Conservation (phyloP, 2,888 invertebrate genomes). For the Plebejus melissa region DNA sequence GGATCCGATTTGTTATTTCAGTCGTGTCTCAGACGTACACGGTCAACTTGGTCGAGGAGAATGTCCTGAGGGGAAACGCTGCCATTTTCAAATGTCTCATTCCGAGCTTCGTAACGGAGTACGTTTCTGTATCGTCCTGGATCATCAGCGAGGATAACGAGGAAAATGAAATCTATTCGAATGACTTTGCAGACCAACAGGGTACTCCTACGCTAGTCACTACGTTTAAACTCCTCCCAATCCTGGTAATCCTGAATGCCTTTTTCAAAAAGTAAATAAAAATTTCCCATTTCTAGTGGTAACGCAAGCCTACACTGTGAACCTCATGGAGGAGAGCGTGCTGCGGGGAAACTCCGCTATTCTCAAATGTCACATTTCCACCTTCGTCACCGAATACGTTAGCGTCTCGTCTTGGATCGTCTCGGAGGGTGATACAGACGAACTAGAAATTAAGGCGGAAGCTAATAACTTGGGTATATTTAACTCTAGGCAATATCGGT, state of each 20-base stretch:
- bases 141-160: conserved; percentile 81
- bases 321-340: conserved; percentile 95
- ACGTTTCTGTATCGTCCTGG: conserved; percentile 89
- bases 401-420: conserved; percentile 92
- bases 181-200: conserved; percentile 50
- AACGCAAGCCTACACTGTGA: conserved; percentile 91
- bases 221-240: background rate
- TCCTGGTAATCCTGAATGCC: background rate
- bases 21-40: conserved; percentile 84
- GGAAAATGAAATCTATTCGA: conserved; percentile 58
- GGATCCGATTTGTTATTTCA: conserved; percentile 46
- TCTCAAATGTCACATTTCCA: conserved; percentile 95
- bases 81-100: conserved; percentile 89
- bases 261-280: background rate
- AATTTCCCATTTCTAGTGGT: conserved; percentile 84
- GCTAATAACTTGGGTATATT: conserved; percentile 62
- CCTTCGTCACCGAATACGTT: conserved; percentile 95
- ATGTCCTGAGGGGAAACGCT: conserved; percentile 89
- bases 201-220: conserved; percentile 46
- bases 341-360: conserved; percentile 93
- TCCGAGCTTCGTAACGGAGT: conserved; percentile 92
- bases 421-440: conserved; percentile 80
- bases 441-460: conserved; percentile 71
- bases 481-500: conserved; percentile 31
- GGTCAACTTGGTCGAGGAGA: conserved; percentile 90